A percentile compares a stretch with the other conserved stretches of the same genome.
Conservation (phyloP, 2,113 vertebrate species). For the Gasterosteus nipponicus region DNA sequence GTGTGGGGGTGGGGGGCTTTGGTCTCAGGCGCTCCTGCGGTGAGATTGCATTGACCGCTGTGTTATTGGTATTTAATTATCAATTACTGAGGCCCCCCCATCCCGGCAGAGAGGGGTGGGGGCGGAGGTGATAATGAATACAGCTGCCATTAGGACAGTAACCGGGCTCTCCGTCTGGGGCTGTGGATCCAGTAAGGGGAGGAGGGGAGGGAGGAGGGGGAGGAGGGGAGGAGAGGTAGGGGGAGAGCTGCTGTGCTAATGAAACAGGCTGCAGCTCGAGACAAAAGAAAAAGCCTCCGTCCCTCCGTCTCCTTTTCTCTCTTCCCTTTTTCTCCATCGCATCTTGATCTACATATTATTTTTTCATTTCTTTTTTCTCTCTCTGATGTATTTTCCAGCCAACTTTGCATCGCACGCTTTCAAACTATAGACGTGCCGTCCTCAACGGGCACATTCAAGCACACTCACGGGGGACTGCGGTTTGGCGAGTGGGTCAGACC, state of each 20-base stretch:
- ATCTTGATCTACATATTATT: conserved; percentile 50
- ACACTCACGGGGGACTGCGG: conserved; percentile 26
- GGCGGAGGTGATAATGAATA: conserved; percentile 83
- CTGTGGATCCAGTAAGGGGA: conserved; percentile 50
- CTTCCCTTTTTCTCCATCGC: conserved; percentile 37
- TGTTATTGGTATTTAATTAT: conserved; percentile 87
- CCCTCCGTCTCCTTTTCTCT: conserved; percentile 38
- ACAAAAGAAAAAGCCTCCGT: conserved; percentile 74
- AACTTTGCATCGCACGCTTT: conserved; percentile 42
- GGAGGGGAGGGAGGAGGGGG: conserved; percentile 38
- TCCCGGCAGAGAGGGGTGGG: conserved; percentile 63
- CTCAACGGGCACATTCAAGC: conserved; percentile 22
- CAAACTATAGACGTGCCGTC: conserved; percentile 30
- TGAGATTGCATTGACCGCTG: conserved; percentile 83
- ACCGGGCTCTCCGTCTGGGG: conserved; percentile 70
- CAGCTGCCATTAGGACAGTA: conserved; percentile 78
- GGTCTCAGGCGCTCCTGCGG: conserved; percentile 71
- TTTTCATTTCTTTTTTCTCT: conserved; percentile 4
- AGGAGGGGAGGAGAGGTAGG: conserved; percentile 38
- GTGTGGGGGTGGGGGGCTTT: background rate
- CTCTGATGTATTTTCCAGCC: conserved; percentile 33
- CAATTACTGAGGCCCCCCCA: conserved; percentile 80
- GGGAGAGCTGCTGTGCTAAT: conserved; percentile 75
- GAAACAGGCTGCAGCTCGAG: conserved; percentile 74
- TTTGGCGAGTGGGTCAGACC: conserved; percentile 41